phyloP scores from a whole-genome alignment of 2,888 invertebrate species.

The Bibio marci region DNA sequence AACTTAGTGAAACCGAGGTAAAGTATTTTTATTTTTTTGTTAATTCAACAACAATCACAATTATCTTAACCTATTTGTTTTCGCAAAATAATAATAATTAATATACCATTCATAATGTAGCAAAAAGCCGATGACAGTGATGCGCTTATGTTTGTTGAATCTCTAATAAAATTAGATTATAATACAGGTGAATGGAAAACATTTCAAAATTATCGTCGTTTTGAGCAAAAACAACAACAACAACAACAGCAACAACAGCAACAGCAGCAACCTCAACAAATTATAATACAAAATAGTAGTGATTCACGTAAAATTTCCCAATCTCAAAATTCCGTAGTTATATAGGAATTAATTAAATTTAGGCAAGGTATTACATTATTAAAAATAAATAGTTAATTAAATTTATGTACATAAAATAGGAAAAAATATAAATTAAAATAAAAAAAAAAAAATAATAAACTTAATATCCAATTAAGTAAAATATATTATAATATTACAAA shows the following conservation, averaged over 20 bases:
- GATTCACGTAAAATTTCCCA: too few relatives aligned
- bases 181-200: conserved; percentile 94
- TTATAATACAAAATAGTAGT: too few relatives aligned
- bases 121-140: conserved; percentile 62
- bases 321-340: too few relatives aligned
- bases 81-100: neutral
- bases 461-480: too few relatives aligned
- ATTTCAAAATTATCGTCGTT: conserved; percentile 74
- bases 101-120: neutral
- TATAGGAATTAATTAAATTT: too few relatives aligned
- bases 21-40: conserved; percentile 5
- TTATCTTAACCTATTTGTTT: neutral
- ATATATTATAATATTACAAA: too few relatives aligned
- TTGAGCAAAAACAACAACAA: conserved; percentile 32
- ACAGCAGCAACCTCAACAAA: too few relatives aligned
- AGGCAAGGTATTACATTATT: too few relatives aligned
- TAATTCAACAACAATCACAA: neutral
- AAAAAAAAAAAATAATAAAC: too few relatives aligned
- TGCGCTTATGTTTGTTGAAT: conserved; percentile 43
- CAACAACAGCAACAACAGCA: conserved; percentile 11
- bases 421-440: too few relatives aligned
- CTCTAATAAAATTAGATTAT: conserved; percentile 98
- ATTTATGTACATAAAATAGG: too few relatives aligned
- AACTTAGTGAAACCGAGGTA: conserved; percentile 71
- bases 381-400: too few relatives aligned